Evolutionary conservation across 2,888 invertebrate genomes (phyloP).

Genomic region (Tribolium freemani): DNA sequence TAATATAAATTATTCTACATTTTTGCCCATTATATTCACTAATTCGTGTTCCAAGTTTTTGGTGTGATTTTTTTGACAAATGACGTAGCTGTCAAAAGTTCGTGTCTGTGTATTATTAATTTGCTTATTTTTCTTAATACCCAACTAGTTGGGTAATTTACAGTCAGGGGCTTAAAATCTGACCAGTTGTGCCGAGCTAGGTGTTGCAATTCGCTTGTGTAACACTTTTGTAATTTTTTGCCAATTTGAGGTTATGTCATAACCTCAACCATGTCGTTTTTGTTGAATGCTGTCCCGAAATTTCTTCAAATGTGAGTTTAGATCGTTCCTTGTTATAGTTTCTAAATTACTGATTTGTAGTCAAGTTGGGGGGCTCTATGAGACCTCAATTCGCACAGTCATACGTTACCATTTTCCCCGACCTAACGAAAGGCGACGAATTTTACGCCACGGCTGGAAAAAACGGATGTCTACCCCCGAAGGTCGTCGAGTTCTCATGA

Average conservation of each 20-base stretch:
- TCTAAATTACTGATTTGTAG: too few relatives aligned
- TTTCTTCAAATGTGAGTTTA: background rate
- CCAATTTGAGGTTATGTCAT: background rate
- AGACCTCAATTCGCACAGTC: slow-evolving; percentile 65
- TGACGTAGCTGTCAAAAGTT: too few relatives aligned
- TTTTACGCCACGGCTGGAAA: slow-evolving; percentile 80
- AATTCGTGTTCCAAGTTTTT: too few relatives aligned
- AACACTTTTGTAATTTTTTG: background rate
- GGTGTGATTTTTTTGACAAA: too few relatives aligned
- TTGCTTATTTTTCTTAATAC: too few relatives aligned
- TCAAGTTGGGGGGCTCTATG: slow-evolving; percentile 58
- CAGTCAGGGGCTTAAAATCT: background rate
- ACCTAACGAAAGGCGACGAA: slow-evolving; percentile 80
- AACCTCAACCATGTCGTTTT: background rate
- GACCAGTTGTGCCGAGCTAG: background rate
- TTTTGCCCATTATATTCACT: too few relatives aligned
- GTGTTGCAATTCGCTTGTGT: background rate
- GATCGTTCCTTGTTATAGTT: background rate
- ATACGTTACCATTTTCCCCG: slow-evolving; percentile 81
- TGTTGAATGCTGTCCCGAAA: background rate
- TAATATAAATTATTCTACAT: too few relatives aligned
- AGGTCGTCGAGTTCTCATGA: slow-evolving; percentile 82
- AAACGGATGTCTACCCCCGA: slow-evolving; percentile 77
- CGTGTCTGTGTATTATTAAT: too few relatives aligned
- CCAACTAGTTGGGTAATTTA: too few relatives aligned